These are phyloP conservation scores for Synergus laeviventris DNA, from an alignment of 2,888 invertebrate species.

Conservation along the genomic window DNA sequence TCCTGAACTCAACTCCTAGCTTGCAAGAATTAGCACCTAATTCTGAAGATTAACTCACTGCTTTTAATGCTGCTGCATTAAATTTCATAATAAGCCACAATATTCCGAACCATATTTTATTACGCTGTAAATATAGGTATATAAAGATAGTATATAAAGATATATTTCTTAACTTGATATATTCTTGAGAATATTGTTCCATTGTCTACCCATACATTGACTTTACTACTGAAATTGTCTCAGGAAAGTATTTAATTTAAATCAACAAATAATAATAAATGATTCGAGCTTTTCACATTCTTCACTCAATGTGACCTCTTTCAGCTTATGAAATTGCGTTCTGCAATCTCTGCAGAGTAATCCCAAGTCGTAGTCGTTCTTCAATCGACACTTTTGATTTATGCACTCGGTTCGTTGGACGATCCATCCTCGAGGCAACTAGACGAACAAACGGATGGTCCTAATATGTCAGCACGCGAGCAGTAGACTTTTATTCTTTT, in stretches of 20 bases:
- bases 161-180: not conserved
- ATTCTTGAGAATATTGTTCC: not conserved
- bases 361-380: constrained; percentile 1
- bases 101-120: not conserved
- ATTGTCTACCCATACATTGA: not conserved
- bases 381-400: constrained; percentile 2
- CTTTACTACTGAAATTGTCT: not conserved
- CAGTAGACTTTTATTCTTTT: constrained; percentile 7
- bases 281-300: not conserved
- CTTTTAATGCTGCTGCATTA: constrained; percentile 9
- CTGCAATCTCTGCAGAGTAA: constrained; percentile 7
- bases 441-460: not conserved
- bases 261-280: not conserved
- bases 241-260: not conserved
- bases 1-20: constrained; percentile 19
- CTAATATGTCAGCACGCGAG: constrained; percentile 1
- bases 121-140: not conserved
- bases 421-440: constrained; percentile 3
- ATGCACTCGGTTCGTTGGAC: not conserved
- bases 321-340: constrained; percentile 5
- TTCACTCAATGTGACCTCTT: not conserved
- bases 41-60: constrained; percentile 29
- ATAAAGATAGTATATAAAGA: too few species aligned
- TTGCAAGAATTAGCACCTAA: constrained; percentile 14
- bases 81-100: not conserved